Conservation (phyloP, 1,140 invertebrate species). For the Drosophila nigrodunni region DNA sequence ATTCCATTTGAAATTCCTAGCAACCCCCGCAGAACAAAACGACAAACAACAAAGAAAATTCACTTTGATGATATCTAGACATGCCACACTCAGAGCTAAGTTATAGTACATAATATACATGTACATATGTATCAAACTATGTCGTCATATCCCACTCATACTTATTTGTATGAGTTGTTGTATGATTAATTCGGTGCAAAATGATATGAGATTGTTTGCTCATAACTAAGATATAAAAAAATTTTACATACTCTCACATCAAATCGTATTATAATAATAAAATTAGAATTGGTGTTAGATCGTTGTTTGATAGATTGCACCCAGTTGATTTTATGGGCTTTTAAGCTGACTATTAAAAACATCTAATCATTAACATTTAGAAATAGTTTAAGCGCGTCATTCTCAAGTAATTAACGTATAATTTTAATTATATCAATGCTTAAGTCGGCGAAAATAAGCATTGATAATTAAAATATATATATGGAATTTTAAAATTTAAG, state of each 20-base stretch:
- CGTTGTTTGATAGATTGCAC: not conserved
- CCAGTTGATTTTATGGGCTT: not conserved
- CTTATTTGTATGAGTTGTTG: constrained; percentile 13
- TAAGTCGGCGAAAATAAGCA: not conserved
- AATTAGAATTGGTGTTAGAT: not conserved
- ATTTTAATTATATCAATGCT: not conserved
- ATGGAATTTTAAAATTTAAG: no score
- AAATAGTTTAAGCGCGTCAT: not conserved
- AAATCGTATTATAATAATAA: not conserved
- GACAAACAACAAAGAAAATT: constrained; percentile 52
- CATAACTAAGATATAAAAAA: constrained; percentile 7
- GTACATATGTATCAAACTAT: constrained; percentile 18
- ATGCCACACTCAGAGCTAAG: constrained; percentile 8
- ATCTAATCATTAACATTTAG: constrained; percentile 1
- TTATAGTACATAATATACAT: no score
- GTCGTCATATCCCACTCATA: constrained; percentile 29
- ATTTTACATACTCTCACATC: not conserved
- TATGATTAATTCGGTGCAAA: constrained; percentile 34
- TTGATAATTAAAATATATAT: not conserved
- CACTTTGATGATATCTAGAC: constrained; percentile 61
- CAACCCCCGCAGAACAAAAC: constrained; percentile 22
- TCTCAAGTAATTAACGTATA: constrained; percentile 5
- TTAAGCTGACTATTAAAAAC: not conserved
- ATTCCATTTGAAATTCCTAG: constrained; percentile 3
- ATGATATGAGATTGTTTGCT: constrained; percentile 27